phyloP scores from a whole-genome alignment of 2,888 invertebrate genomes.

The Tridacna crocea region DNA sequence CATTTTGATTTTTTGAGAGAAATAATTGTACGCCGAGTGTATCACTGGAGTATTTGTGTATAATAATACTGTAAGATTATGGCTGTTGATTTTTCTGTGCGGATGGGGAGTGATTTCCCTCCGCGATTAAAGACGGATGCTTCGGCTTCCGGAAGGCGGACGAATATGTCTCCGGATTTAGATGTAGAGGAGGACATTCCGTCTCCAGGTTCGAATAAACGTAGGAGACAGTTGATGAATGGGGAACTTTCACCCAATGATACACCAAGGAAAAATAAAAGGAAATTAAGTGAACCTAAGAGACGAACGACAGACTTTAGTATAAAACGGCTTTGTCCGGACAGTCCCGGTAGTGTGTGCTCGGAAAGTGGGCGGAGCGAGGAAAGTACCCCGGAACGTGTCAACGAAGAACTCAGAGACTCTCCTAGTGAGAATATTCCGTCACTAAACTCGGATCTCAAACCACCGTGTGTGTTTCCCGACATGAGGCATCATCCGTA shows the following conservation, averaged over 20 bases:
- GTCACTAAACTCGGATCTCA: constrained; percentile 41
- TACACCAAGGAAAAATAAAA: constrained; percentile 86
- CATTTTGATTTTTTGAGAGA: neutral
- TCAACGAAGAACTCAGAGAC: constrained; percentile 67
- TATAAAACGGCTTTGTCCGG: constrained; percentile 80
- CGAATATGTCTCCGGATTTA: constrained; percentile 36
- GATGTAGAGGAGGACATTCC: constrained; percentile 42
- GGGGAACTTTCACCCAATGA: constrained; percentile 55
- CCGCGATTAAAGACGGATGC: neutral
- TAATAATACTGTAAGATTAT: neutral
- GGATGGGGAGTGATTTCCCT: neutral
- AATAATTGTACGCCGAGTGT: neutral
- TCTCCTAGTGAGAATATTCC: constrained; percentile 44
- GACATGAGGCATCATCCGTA: constrained; percentile 64
- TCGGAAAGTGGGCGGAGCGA: constrained; percentile 74
- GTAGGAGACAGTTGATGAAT: constrained; percentile 40
- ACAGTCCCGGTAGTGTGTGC: constrained; percentile 72
- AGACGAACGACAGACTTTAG: constrained; percentile 77
- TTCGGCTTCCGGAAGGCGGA: neutral
- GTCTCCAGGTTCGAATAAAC: constrained; percentile 49
- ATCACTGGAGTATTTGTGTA: neutral
- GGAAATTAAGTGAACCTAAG: constrained; percentile 88
- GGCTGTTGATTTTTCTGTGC: constrained; percentile 22
- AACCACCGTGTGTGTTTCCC: constrained; percentile 64
- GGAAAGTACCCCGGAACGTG: constrained; percentile 65